Base-by-base conservation (phyloP, 1,140 invertebrate species). In the Portunus trituberculatus region DNA sequence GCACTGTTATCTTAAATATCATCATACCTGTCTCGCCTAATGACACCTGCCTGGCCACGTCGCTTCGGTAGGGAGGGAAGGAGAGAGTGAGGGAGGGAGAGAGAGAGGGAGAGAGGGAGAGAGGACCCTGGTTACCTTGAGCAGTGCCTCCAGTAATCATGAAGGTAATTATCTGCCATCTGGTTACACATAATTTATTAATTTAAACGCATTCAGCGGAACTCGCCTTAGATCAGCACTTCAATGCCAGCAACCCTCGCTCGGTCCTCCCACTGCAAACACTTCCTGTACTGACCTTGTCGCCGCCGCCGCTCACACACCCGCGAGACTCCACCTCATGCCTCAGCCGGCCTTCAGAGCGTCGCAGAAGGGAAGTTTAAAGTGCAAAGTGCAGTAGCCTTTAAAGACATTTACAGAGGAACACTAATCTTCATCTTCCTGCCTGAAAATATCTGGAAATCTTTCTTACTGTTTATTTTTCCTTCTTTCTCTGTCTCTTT, bases 181-280 rank as follows among this genome's bases (percentile, higher is more conserved):
- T 94, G 93, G 46, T 94, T 67, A 94, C 89, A 94, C 88, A 94
- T 90, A 16, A 90, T 90, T 91, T 82, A 94, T 89, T 94, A 90
- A 90, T 94, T 83, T 59, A 90, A 89, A n/a, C 31, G 28, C 52
- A 93, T 93, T 93, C 59, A 93, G 29, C 39, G n/a, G n/a, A 25
- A 76, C 16, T 76, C 20, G 25, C 67, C 20, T 76, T 76, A n/a
- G 67, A 76, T 76, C 67, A 76, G 67, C 67, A 25, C n/a, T n/a
- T n/a, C 67, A 25, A 76, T 76, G n/a, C 67, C 39, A 39, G 39
- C 39, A 39, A 39, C 39, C 39, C 39, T 39, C 39, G 39, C 39
- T 39, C 39, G 39, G 39, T 39, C 52, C 52, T 59, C 52, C 52
- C 52, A 14, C 16, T 20, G 16, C 52, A 12, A 59, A 20, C 52